A percentile compares a stretch with the other conserved stretches of the same genome.
phyloP scores from a whole-genome alignment of 2,888 invertebrate species.

The Drosophila lacicola region DNA sequence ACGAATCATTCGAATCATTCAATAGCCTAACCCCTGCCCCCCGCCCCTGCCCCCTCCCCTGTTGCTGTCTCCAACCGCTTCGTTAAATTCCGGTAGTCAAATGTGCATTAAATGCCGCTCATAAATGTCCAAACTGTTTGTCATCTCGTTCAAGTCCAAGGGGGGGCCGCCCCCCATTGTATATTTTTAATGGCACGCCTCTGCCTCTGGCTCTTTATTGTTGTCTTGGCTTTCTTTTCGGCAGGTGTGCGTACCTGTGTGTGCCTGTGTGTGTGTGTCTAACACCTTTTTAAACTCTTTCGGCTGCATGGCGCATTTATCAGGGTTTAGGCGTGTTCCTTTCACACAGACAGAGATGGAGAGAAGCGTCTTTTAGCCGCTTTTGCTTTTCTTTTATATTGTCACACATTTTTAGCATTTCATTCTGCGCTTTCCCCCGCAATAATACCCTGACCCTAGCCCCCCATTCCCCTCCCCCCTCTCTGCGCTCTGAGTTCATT shows the following conservation, averaged over 20 bases:
- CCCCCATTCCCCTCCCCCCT: not conserved
- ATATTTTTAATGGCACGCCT: conserved; percentile 25
- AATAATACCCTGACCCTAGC: not conserved
- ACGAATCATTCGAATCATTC: conserved; percentile 9
- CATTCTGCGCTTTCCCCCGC: conserved; percentile 68
- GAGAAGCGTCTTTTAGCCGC: conserved; percentile 42
- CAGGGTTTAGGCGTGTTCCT: conserved; percentile 68
- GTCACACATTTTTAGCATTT: conserved; percentile 75
- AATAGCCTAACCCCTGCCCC: not conserved
- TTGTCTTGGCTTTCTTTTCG: conserved; percentile 67
- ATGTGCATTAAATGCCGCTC: conserved; percentile 82
- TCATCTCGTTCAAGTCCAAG: conserved; percentile 53
- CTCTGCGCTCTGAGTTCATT: conserved; percentile 34
- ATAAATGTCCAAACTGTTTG: conserved; percentile 82
- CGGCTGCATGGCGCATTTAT: conserved; percentile 60
- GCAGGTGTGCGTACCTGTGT: conserved; percentile 37
- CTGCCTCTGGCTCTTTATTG: conserved; percentile 22
- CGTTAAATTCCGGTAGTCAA: conserved; percentile 83
- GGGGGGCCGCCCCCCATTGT: conserved; percentile 1
- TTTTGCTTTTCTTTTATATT: conserved; percentile 59
- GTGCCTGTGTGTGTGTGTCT: conserved; percentile 41
- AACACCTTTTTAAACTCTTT: conserved; percentile 68
- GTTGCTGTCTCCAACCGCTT: conserved; percentile 4
- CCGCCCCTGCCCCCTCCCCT: not conserved
- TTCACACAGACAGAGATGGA: conserved; percentile 36